A percentile compares a stretch with the other conserved stretches of the same genome.
phyloP scores from a whole-genome alignment of 1,140 invertebrate genomes.

The Phortica variegata region DNA sequence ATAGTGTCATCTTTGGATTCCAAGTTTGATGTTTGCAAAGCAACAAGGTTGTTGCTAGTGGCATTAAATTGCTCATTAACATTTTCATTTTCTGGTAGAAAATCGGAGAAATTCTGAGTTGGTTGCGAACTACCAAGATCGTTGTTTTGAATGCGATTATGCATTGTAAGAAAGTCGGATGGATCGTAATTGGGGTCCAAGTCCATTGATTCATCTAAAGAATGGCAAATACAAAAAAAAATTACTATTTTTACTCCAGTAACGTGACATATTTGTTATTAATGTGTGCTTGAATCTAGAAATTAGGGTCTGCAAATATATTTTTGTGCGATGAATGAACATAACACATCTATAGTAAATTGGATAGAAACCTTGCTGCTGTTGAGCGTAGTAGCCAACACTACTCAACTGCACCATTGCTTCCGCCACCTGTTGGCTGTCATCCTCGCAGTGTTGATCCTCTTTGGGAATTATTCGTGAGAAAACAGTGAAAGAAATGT shows the following conservation, averaged over 20 bases:
- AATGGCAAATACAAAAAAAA: conserved; percentile 16
- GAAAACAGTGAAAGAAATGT: conserved; percentile 8
- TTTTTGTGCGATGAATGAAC: neutral
- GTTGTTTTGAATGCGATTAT: conserved; percentile 29
- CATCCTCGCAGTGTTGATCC: conserved; percentile 66
- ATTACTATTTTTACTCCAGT: neutral
- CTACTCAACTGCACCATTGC: conserved; percentile 83
- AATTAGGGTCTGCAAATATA: conserved; percentile 10
- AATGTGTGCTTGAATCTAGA: conserved; percentile 2
- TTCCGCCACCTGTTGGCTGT: conserved; percentile 79
- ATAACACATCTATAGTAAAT: conserved; percentile 4
- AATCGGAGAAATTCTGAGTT: conserved; percentile 29
- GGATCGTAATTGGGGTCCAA: conserved; percentile 86
- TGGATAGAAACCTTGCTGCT: conserved; percentile 58
- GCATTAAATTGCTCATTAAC: conserved; percentile 32
- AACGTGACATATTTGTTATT: neutral
- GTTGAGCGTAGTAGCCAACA: conserved; percentile 68
- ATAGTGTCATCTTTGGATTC: conserved; percentile 19
- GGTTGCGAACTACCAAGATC: conserved; percentile 20
- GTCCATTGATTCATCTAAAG: conserved; percentile 73
- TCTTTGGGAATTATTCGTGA: conserved; percentile 44
- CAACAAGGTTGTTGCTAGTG: conserved; percentile 24
- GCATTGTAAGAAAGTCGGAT: conserved; percentile 71
- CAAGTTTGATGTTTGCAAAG: conserved; percentile 5
- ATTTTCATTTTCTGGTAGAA: conserved; percentile 30